These are phyloP conservation scores for Clavelina lepadiformis DNA, from an alignment of 23 tunicate genomes.

Conservation along the genomic window DNA sequence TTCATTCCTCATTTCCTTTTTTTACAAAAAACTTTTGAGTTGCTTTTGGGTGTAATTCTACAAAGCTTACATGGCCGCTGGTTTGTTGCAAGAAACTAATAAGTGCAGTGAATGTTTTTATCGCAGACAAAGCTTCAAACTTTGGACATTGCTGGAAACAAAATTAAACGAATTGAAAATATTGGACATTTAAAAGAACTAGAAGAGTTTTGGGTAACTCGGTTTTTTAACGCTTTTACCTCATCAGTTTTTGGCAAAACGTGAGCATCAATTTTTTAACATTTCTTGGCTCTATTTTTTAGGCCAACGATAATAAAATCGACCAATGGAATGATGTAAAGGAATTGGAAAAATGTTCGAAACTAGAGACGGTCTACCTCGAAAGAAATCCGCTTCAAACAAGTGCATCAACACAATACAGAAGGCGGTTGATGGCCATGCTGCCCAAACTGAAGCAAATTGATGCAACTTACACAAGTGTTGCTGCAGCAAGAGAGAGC, in stretches of 20 bases:
- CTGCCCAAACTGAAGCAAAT: constrained; percentile 79
- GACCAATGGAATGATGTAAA: constrained; percentile 82
- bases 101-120: background rate
- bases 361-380: constrained; percentile 77
- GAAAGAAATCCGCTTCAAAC: constrained; percentile 88
- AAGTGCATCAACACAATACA: constrained; percentile 34
- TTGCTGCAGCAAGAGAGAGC: too few relatives aligned
- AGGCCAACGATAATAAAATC: constrained; percentile 85
- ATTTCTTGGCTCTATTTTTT: background rate
- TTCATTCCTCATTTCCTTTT: too few relatives aligned
- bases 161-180: constrained; percentile 62
- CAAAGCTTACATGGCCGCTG: too few relatives aligned
- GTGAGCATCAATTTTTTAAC: background rate
- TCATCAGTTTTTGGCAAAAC: background rate
- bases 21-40: too few relatives aligned
- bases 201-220: constrained; percentile 90
- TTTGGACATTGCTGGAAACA: constrained; percentile 81
- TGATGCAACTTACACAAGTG: constrained; percentile 87
- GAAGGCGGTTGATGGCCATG: constrained; percentile 66
- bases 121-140: constrained; percentile 72
- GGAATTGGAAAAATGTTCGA: constrained; percentile 49
- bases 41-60: too few relatives aligned
- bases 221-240: background rate
- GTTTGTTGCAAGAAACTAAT: too few relatives aligned
- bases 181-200: constrained; percentile 56